Base-by-base conservation (phyloP, 2,888 invertebrate genomes). In the Pterobdella sp. region DNA sequence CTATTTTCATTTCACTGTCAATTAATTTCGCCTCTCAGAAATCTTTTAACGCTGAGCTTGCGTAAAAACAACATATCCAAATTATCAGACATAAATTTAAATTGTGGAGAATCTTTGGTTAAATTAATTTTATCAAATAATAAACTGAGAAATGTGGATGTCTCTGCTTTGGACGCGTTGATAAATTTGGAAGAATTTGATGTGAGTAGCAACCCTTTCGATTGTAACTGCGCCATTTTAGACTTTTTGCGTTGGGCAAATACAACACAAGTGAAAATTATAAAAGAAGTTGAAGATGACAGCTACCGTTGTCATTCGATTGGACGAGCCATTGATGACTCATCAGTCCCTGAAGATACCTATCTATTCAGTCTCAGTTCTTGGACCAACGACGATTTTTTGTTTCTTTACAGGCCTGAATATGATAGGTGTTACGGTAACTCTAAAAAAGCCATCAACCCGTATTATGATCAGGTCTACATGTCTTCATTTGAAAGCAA, bases 171-270 rank as follows among this genome's bases (percentile, higher is more conserved):
- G 52, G 49, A 52, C 18, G 49, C 69, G n/a, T 36, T 78, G 63
- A 68, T 66, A n/a, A 75, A 73, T 52, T 71, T 78, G 60, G 78
- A 78, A 65, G 74, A 72, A 64, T 60, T 78, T 1, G 78, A 78
- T 70, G 67, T 78, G 29, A 74, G 75, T 56, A 68, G 65, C 34
- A 78, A 78, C 71, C 77, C 77, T 0, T 78, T 73, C 75, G 60
- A 72, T 37, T 78, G 78, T 56, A 52, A 73, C 49, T 78, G 78
- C 42, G 60, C 37, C 7, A 65, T 78, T 10, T 56, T 74, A 0
- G 74, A 75, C 1, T 78, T 76, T 70, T 72, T 76, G 14, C 72
- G 73, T 37, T 78, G 78, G 78, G 73, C 76, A 31, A 78, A 78
- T 71, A 66, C 70, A 4, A 78, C 75, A 4, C 42, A 66, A 31